Percentiles rank a stretch among this genome's conserved stretches.
Conservation (phyloP, 2,888 invertebrate genomes). For the Ophion slaviceki region DNA sequence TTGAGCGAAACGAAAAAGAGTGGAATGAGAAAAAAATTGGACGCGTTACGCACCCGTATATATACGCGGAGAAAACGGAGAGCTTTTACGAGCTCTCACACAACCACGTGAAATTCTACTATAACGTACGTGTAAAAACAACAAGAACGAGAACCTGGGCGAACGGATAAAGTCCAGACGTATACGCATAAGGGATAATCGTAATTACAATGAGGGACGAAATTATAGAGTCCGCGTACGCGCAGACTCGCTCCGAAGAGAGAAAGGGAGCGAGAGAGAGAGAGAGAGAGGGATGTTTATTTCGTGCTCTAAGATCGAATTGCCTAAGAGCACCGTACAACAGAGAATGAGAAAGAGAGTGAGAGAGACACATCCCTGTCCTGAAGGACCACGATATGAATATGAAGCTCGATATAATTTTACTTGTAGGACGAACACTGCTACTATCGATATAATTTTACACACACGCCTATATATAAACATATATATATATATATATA, state of each 20-base stretch:
- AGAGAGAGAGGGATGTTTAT: constrained; percentile 22
- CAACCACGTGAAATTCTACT: constrained; percentile 31
- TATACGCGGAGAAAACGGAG: constrained; percentile 44
- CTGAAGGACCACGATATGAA: constrained; percentile 36
- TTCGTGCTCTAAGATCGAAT: neutral
- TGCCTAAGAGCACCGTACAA: no score
- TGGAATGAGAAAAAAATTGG: neutral
- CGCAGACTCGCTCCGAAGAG: constrained; percentile 31
- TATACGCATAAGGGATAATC: constrained; percentile 64
- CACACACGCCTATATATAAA: constrained; percentile 30
- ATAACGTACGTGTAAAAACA: constrained; percentile 5
- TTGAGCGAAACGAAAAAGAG: neutral
- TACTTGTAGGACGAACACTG: neutral
- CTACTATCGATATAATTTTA: constrained; percentile 3
- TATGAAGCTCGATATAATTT: constrained; percentile 17
- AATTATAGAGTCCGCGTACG: constrained; percentile 68
- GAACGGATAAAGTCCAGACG: constrained; percentile 30
- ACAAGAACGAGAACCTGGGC: neutral
- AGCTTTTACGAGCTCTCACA: constrained; percentile 54
- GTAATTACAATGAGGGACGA: constrained; percentile 69
- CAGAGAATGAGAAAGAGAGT: no score
- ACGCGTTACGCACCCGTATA: constrained; percentile 17
- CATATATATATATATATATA: no score
- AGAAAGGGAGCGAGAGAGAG: neutral
- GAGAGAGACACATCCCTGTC: constrained; percentile 8